Evolutionary conservation across 2,888 invertebrate genomes (phyloP).

Genomic region (Leptinotarsa juncta): DNA sequence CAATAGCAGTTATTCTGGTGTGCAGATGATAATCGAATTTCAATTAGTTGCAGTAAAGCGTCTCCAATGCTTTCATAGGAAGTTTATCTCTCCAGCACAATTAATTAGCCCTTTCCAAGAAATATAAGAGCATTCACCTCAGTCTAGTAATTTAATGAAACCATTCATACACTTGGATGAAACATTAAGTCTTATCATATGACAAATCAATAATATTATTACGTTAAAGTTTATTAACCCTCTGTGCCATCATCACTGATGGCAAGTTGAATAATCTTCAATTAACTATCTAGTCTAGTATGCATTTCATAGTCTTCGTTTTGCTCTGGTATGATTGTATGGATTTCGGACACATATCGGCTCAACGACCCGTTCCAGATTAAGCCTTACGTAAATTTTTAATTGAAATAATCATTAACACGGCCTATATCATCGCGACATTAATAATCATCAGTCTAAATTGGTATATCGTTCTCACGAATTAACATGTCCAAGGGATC

Average conservation of each 20-base stretch:
- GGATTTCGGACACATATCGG: constrained; percentile 4
- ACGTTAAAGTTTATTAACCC: neutral
- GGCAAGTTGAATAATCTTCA: too few relatives aligned
- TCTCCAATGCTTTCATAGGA: too few relatives aligned
- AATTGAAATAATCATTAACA: constrained; percentile 24
- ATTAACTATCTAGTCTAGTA: too few relatives aligned
- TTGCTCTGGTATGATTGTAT: neutral
- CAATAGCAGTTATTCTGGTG: too few relatives aligned
- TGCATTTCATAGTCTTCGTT: neutral
- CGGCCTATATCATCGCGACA: constrained; percentile 21
- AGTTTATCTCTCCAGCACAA: too few relatives aligned
- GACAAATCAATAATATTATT: neutral
- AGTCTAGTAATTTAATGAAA: too few relatives aligned
- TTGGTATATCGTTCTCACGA: constrained; percentile 19
- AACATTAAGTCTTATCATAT: neutral
- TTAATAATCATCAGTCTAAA: constrained; percentile 21
- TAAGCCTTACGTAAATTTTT: neutral
- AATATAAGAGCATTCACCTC: too few relatives aligned
- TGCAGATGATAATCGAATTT: too few relatives aligned
- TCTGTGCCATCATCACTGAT: neutral
- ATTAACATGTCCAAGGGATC: constrained; percentile 8
- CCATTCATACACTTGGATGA: neutral
- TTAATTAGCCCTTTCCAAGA: too few relatives aligned
- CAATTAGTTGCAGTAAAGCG: too few relatives aligned
- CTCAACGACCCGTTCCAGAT: constrained; percentile 12